Conservation (phyloP, 2,888 invertebrate species). For the Pardosa pseudoannulata region DNA sequence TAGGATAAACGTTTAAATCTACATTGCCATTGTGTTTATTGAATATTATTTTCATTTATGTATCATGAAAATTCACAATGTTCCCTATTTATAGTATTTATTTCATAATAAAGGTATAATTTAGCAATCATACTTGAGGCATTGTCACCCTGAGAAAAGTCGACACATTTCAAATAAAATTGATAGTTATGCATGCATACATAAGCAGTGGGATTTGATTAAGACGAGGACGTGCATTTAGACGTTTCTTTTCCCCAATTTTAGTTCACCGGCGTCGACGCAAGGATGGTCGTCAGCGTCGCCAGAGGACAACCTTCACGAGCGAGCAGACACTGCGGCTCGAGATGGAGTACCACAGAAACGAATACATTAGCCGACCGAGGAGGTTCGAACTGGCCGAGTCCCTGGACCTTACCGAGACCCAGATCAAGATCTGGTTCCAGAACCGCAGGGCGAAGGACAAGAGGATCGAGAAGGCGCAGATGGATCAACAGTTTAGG, state of each 20-base stretch:
- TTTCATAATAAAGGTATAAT: too few species aligned
- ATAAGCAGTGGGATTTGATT: too few species aligned
- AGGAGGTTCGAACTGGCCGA: conserved; percentile 88
- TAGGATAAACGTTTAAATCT: too few species aligned
- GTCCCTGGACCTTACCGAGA: conserved; percentile 83
- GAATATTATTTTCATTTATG: too few species aligned
- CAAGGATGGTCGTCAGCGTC: conserved; percentile 79
- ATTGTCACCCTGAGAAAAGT: too few species aligned
- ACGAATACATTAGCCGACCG: conserved; percentile 94
- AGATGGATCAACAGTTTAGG: conserved; percentile 96
- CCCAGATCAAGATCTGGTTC: conserved; percentile 93
- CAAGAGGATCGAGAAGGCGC: conserved; percentile 96
- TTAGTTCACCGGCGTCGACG: conserved; percentile 68
- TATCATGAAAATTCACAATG: too few species aligned
- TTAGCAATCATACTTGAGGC: too few species aligned
- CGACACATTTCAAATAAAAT: too few species aligned
- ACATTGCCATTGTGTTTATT: too few species aligned
- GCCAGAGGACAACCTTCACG: conserved; percentile 95
- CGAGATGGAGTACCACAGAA: conserved; percentile 93
- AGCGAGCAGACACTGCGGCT: conserved; percentile 93
- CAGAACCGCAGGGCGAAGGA: conserved; percentile 97
- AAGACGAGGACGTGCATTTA: too few species aligned
- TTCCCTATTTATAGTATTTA: too few species aligned
- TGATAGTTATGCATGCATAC: too few species aligned
- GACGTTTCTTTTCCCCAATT: not conserved